Base-by-base conservation (phyloP, 1,140 invertebrate species). In the Drosophila ambigua region DNA sequence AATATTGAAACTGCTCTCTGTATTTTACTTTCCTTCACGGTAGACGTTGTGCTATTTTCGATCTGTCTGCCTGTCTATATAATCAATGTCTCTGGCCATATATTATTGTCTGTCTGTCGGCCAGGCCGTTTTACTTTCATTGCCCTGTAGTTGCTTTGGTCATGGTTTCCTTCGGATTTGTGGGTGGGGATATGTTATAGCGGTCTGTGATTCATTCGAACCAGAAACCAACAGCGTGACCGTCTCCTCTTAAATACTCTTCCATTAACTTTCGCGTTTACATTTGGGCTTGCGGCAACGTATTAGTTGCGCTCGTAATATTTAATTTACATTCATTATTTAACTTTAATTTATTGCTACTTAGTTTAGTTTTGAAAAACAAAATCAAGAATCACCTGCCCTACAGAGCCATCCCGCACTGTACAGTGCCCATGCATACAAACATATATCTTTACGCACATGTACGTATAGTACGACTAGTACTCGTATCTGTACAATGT, bases 401-500 rank as follows among this genome's bases (percentile, higher is more conserved):
- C 11, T 35, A 39, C 11, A 39, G 4, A 39, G 8, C 35, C 11
- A 39, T 39, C 11, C 35, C 35, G 11, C 35, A 39, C 13, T 51
- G 49, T 51, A 39, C 6, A 9, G 31, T 28, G 69, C 20, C 20
- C 20, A 20, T 20, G 20, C 20, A 20, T 75, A 54, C 62, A 20
- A 71, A 54, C 62, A 13, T 8, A 46, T 77, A 87, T 74, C 8
- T 9, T 8, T 31, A 31, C 28, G 28, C 28, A 31, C 28, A 31
- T 31, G 28, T 20, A 2, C 23, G 31, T 31, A 3, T 35, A 3
- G 8, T 35, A 35, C 46, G 13, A 24, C 63, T 71, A 49, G 69
- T 76, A 55, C 63, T 15, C 8, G 44, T 23, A 55, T 7, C 4
- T 62, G 51, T 58, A 43, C 31, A 73, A 64, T 85, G 82, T 85